These are phyloP conservation scores for Percina caprodes DNA, from an alignment of 2,113 vertebrate species.

Conservation along the genomic window DNA sequence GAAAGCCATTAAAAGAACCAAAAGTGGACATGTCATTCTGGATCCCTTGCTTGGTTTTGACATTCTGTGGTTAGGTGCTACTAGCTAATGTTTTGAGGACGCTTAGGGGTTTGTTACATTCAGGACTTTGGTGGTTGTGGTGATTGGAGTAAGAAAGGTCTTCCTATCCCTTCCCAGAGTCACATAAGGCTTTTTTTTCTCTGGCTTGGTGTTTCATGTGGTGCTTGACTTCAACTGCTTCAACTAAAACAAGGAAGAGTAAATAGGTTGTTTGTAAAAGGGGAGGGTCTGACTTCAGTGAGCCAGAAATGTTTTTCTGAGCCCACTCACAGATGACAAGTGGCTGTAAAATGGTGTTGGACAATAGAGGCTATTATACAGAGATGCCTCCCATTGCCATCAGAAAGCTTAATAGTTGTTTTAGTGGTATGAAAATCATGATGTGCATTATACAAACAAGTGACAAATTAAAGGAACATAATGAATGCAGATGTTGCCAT, in stretches of 20 bases:
- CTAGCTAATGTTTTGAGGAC: constrained; percentile 26
- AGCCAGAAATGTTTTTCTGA: constrained; percentile 38
- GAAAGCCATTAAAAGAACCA: not conserved
- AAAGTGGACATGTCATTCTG: constrained; percentile 4
- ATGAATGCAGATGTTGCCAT: constrained; percentile 35
- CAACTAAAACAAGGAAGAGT: constrained; percentile 54
- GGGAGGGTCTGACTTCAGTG: constrained; percentile 41
- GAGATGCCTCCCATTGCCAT: not conserved
- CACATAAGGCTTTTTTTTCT: constrained; percentile 57
- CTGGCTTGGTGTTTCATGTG: constrained; percentile 63
- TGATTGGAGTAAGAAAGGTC: constrained; percentile 17
- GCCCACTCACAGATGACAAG: constrained; percentile 39
- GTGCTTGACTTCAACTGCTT: constrained; percentile 33
- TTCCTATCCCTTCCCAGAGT: constrained; percentile 31
- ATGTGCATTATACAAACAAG: not conserved
- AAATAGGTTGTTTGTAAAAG: constrained; percentile 62
- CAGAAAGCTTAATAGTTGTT: constrained; percentile 13
- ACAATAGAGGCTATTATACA: constrained; percentile 40
- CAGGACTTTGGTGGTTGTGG: constrained; percentile 43
- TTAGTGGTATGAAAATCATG: constrained; percentile 27
- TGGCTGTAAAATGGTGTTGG: constrained; percentile 30
- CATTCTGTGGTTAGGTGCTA: constrained; percentile 14
- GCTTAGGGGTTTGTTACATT: constrained; percentile 9
- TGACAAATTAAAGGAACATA: constrained; percentile 8
- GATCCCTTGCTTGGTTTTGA: constrained; percentile 20